A percentile compares a stretch with the other conserved stretches of the same genome.
These are phyloP conservation scores for Tragopan temminckii DNA, from an alignment of 2,797 vertebrate species.

Conservation along the genomic window DNA sequence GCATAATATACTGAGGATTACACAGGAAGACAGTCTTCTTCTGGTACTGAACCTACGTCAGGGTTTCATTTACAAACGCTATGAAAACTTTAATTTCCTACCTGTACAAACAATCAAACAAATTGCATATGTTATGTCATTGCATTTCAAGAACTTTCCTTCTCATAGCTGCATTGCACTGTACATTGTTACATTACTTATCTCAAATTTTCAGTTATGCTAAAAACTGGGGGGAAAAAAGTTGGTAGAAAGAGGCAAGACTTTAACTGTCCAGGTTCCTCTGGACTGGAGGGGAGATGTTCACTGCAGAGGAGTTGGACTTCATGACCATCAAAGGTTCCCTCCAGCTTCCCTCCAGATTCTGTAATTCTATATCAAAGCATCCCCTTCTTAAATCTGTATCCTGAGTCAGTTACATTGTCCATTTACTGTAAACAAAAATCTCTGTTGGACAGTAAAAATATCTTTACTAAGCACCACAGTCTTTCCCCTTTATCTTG, in stretches of 20 bases:
- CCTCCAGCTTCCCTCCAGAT: no score
- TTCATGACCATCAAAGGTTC: no score
- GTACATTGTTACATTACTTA: neutral
- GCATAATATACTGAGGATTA: neutral
- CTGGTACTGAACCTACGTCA: neutral
- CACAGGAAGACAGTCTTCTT: neutral
- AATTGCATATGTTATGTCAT: neutral
- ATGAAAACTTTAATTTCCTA: neutral
- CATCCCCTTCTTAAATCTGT: neutral
- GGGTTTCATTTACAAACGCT: neutral
- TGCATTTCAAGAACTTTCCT: neutral
- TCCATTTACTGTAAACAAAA: slow-evolving; percentile 7
- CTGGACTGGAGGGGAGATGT: accelerated
- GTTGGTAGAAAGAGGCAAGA: neutral
- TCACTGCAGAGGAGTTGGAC: no score
- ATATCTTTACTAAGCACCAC: neutral
- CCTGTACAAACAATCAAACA: no score
- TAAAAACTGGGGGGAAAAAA: accelerated
- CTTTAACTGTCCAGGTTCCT: neutral
- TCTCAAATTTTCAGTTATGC: neutral
- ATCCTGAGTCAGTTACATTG: neutral
- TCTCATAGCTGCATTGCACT: neutral
- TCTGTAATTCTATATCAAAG: neutral
- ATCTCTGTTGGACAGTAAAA: neutral
- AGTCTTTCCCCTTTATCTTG: slow-evolving; percentile 24